These are phyloP conservation scores for Cosmia trapezina DNA, from an alignment of 2,888 invertebrate species.

Conservation along the genomic window DNA sequence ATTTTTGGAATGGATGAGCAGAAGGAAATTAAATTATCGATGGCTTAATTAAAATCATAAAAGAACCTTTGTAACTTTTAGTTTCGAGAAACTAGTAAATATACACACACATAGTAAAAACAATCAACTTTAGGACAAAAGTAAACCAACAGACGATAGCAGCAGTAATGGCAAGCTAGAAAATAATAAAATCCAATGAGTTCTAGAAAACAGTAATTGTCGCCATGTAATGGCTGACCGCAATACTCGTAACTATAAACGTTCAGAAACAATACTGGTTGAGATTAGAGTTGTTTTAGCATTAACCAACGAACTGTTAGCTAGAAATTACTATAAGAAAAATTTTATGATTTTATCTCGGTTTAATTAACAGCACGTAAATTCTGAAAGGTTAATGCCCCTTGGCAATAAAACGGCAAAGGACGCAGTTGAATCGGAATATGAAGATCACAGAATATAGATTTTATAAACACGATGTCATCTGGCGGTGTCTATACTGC, in stretches of 20 bases:
- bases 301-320: slow-evolving; percentile 22
- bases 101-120: background rate
- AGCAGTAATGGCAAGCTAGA: slow-evolving; percentile 35
- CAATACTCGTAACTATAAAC: slow-evolving; percentile 52
- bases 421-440: slow-evolving; percentile 17
- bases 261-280: slow-evolving; percentile 47
- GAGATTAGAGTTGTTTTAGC: slow-evolving; percentile 43
- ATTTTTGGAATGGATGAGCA: slow-evolving; percentile 8
- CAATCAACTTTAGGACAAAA: slow-evolving; percentile 3
- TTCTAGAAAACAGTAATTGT: slow-evolving; percentile 56
- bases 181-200: slow-evolving; percentile 50
- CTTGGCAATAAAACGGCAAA: slow-evolving; percentile 32
- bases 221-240: slow-evolving; percentile 47
- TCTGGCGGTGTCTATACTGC: slow-evolving; percentile 9
- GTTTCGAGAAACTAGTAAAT: slow-evolving; percentile 1
- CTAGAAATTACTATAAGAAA: slow-evolving; percentile 23
- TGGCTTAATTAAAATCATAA: slow-evolving; percentile 3
- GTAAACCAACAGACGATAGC: slow-evolving; percentile 18
- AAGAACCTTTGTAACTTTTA: background rate
- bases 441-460: slow-evolving; percentile 20
- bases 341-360: slow-evolving; percentile 38
- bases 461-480: slow-evolving; percentile 33
- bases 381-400: slow-evolving; percentile 47
- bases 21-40: slow-evolving; percentile 29
- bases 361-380: slow-evolving; percentile 33